These are phyloP conservation scores for Drosophila baimaii DNA, from an alignment of 1,140 invertebrate genomes.

Conservation along the genomic window DNA sequence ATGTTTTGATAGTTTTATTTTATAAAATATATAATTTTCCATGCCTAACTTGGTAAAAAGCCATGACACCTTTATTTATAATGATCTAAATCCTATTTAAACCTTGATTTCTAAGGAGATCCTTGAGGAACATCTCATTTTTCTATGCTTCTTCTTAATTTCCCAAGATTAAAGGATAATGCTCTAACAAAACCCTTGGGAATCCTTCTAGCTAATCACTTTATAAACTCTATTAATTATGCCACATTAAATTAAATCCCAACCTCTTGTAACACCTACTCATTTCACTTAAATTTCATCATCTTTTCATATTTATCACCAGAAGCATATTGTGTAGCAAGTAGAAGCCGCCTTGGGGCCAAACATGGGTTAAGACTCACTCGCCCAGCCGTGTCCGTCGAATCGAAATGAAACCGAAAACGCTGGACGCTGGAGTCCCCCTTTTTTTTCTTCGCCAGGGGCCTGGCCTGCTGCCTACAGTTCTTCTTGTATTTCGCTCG, in stretches of 20 bases:
- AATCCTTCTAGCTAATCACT: not conserved
- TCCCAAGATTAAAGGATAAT: not conserved
- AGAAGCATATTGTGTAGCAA: constrained; percentile 3
- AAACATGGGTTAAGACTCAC: constrained; percentile 28
- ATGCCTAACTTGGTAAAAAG: not conserved
- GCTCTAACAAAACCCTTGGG: not conserved
- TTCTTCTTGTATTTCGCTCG: constrained; percentile 23
- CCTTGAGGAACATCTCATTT: too few relatives aligned
- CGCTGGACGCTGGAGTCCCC: constrained; percentile 61
- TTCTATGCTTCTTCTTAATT: too few relatives aligned
- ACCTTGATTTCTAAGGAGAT: too few relatives aligned
- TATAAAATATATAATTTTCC: too few relatives aligned
- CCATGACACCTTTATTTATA: not conserved
- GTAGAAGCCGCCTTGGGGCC: constrained; percentile 25
- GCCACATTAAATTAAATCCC: not conserved
- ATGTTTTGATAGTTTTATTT: not conserved
- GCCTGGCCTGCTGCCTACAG: not conserved
- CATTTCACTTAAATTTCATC: not conserved
- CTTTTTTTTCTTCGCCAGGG: constrained; percentile 8
- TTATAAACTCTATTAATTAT: not conserved
- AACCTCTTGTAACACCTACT: not conserved
- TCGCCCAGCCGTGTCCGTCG: constrained; percentile 41
- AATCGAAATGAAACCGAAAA: constrained; percentile 77
- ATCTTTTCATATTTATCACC: constrained; percentile 1
- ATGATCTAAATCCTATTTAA: too few relatives aligned